phyloP scores from a whole-genome alignment of 1,140 invertebrate genomes.

The Aphelinus certus region DNA sequence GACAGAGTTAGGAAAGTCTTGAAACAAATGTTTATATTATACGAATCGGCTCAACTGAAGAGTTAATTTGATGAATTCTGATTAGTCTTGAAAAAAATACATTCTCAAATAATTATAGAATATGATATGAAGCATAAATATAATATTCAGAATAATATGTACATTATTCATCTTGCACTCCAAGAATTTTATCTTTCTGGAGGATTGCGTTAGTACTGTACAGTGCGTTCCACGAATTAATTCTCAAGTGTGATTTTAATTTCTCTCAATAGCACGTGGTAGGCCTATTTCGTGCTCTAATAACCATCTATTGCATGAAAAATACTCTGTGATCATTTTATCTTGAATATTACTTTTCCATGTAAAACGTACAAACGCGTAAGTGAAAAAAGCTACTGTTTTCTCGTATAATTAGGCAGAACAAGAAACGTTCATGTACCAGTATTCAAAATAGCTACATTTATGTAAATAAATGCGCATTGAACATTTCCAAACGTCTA shows the following conservation, averaged over 20 bases:
- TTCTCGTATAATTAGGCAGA: no score
- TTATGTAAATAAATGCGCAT: slow-evolving; percentile 33
- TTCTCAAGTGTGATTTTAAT: background rate
- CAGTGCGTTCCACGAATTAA: background rate
- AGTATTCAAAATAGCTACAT: slow-evolving; percentile 6
- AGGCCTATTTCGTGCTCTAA: slow-evolving; percentile 1
- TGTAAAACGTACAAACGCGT: background rate
- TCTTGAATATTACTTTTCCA: slow-evolving; percentile 5
- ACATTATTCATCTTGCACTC: no score
- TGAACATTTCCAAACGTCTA: no score
- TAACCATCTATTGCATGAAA: slow-evolving; percentile 4
- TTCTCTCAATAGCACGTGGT: background rate
- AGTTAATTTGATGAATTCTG: slow-evolving; percentile 18
- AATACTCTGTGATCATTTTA: background rate
- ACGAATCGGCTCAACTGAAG: background rate
- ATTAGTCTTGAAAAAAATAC: background rate
- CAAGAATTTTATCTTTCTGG: no score
- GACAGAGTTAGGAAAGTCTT: background rate
- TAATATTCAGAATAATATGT: no score
- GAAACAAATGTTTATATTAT: slow-evolving; percentile 14
- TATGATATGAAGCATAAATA: no score
- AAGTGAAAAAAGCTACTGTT: no score
- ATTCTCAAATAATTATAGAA: background rate
- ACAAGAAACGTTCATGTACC: slow-evolving; percentile 7
- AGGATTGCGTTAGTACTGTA: no score